A percentile compares a stretch with the other conserved stretches of the same genome.
Evolutionary conservation across 2,113 vertebrate species (phyloP).

Genomic region (Gobius niger): DNA sequence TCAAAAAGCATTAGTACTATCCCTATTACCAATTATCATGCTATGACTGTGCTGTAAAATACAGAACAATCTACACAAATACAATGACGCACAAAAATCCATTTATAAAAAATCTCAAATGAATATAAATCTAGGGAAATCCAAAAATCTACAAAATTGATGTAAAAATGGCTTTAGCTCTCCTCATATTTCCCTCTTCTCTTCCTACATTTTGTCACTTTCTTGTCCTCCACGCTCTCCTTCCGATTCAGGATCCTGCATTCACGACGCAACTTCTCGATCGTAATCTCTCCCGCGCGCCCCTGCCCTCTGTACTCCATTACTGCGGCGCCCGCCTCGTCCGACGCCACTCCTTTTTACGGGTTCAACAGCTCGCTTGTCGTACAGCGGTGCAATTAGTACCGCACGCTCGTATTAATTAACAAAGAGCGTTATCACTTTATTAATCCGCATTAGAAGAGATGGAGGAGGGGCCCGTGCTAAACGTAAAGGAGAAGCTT

Average conservation of each 20-base stretch:
- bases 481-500: conserved; percentile 73
- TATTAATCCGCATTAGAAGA: conserved; percentile 90
- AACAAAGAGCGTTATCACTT: conserved; percentile 92
- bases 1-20: too few species aligned
- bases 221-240: conserved; percentile 3
- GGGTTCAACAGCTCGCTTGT: conserved; percentile 85
- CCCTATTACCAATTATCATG: too few species aligned
- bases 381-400: conserved; percentile 91
- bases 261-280: conserved; percentile 56
- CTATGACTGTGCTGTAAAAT: too few species aligned
- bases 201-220: not conserved
- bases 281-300: conserved; percentile 24
- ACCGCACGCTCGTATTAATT: conserved; percentile 94
- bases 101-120: too few species aligned
- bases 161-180: too few species aligned
- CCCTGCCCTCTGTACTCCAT: conserved; percentile 42
- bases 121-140: too few species aligned
- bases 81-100: too few species aligned
- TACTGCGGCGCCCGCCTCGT: conserved; percentile 56
- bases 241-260: conserved; percentile 55
- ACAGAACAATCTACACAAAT: too few species aligned
- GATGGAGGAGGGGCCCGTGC: conserved; percentile 36
- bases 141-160: too few species aligned
- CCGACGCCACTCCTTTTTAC: conserved; percentile 68
- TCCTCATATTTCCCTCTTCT: too few species aligned